These are phyloP conservation scores for Phylloscopus trochiloides DNA, from an alignment of 2,113 vertebrate species.

Conservation along the genomic window DNA sequence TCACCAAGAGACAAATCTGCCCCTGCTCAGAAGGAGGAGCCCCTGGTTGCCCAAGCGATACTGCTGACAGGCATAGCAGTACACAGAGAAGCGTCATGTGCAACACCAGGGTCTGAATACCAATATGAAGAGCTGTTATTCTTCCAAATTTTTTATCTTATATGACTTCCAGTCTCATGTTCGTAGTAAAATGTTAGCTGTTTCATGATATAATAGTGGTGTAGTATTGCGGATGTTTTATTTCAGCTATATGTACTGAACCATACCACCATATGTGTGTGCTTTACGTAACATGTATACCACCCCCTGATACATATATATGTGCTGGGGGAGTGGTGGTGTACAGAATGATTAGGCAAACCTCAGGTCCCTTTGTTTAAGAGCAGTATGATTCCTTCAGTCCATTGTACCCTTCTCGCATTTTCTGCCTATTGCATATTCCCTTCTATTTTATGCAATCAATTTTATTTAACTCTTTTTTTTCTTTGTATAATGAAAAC, in stretches of 20 bases:
- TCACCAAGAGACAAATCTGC: neutral
- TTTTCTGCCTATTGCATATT: neutral
- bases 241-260: neutral
- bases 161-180: neutral
- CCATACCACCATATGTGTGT: neutral
- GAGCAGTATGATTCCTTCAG: neutral
- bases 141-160: neutral
- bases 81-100: neutral
- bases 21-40: neutral
- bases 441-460: neutral
- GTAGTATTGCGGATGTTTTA: rapidly evolving
- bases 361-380: neutral
- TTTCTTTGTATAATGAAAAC: neutral
- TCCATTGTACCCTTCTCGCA: neutral
- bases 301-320: neutral
- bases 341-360: neutral
- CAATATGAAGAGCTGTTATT: neutral
- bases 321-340: neutral
- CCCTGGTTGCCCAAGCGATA: neutral
- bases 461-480: neutral
- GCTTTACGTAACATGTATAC: neutral
- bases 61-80: neutral
- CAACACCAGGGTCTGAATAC: neutral
- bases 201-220: neutral
- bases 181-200: neutral